Conservation (phyloP, 2,113 vertebrate species). For the Nycticryphes semicollaris region DNA sequence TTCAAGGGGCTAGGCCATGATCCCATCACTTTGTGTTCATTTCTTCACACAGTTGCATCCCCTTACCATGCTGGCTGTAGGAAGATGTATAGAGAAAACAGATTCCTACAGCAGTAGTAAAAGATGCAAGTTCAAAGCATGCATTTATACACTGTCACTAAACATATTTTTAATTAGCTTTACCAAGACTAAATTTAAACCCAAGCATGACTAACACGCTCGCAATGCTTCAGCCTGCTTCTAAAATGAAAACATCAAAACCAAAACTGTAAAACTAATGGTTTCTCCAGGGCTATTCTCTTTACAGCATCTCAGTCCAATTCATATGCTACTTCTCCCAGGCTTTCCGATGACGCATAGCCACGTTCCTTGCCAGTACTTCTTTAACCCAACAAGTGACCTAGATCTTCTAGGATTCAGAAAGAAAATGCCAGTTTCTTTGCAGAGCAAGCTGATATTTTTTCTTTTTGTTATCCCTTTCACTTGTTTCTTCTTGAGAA, state of each 20-base stretch:
- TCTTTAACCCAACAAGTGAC: slow-evolving; percentile 37
- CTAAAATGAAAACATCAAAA: slow-evolving; percentile 62
- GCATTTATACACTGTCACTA: slow-evolving; percentile 9
- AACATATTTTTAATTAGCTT: slow-evolving; percentile 61
- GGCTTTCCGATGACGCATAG: slow-evolving; percentile 29
- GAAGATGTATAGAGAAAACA: not conserved
- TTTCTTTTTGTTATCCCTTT: not conserved
- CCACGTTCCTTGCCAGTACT: not conserved
- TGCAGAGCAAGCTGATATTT: not conserved
- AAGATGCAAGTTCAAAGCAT: slow-evolving; percentile 21
- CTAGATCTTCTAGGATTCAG: not conserved
- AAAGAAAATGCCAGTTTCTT: not conserved
- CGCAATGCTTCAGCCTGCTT: slow-evolving; percentile 21
- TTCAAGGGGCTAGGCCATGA: not conserved
- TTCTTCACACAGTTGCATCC: not conserved
- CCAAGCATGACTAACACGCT: slow-evolving; percentile 6
- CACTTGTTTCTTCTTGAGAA: not conserved
- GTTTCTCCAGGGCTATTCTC: slow-evolving; percentile 53
- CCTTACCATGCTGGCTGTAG: not conserved
- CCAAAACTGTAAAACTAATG: slow-evolving; percentile 38
- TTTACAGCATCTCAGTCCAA: slow-evolving; percentile 10
- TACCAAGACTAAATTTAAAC: slow-evolving; percentile 65
- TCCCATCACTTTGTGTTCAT: not conserved
- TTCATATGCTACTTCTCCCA: not conserved
- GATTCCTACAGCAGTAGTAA: not conserved